Base-by-base conservation (phyloP, 2,888 invertebrate genomes). In the Drosophila villosipedis region DNA sequence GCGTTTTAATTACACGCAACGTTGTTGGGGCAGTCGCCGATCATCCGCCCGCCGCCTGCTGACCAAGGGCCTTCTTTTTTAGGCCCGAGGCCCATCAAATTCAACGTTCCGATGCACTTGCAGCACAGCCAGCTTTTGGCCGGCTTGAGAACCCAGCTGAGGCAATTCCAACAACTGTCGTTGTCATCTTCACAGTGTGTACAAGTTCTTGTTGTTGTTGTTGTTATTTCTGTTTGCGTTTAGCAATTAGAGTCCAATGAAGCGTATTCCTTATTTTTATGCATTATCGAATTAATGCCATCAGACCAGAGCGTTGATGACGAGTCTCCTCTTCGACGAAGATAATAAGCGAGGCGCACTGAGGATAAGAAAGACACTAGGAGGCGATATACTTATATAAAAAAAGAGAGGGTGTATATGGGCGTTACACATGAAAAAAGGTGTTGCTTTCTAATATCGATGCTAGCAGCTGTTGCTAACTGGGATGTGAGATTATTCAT, bases 221-320 rank as follows among this genome's bases (percentile, higher is more conserved):
- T 53, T 70, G 62, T 61, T 73, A 57, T 72, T 69, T 66, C 71
- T 82, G 77, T 83, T 85, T 83, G 78, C 76, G 80, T 82, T 87
- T 78, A 81, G 82, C 91, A 90, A 91, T 90, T 90, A 90, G 91
- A 87, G 85, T 76, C 83, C 89, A 84, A 85, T 87, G 91, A 89
- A 87, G 90, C 91, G 83, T 91, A 80, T 84, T 89, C 83, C 90
- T 82, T 84, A 82, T 87, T 81, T 84, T 91, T 87, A 81, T 87
- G 89, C 91, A 89, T 91, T 91, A 89, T 84, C 89, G 88, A 80
- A 83, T 91, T 90, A 88, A 83, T 88, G 83, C 78, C 83, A 91
- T 91, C 77, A 71, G 65, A 68, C 60, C 58, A 70, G 78, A 75
- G 71, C 81, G 65, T 61, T 65, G 79, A 79, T 84, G 83, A 83